Conservation (phyloP, 2,113 vertebrate genomes). For the Pachycephala philippinensis region DNA sequence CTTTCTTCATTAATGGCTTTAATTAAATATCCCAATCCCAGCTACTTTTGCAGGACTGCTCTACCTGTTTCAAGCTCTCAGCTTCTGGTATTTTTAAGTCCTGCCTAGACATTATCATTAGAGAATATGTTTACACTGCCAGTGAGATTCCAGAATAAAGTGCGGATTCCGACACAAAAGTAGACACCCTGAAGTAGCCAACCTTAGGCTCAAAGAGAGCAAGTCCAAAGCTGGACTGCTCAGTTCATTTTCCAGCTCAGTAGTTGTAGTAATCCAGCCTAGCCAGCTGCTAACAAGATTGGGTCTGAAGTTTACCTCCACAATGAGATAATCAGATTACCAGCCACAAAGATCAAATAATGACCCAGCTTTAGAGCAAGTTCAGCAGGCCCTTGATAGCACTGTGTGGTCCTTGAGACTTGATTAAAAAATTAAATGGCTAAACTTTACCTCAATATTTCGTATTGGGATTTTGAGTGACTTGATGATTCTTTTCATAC, state of each 20-base stretch:
- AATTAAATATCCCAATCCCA: slow-evolving; percentile 55
- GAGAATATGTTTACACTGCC: slow-evolving; percentile 71
- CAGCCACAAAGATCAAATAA: slow-evolving; percentile 99
- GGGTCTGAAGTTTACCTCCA: slow-evolving; percentile 99
- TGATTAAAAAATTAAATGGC: slow-evolving; percentile 92
- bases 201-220: slow-evolving; percentile 91
- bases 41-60: slow-evolving; percentile 33
- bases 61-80: slow-evolving; percentile 57
- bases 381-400: slow-evolving; percentile 98
- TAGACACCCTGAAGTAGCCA: slow-evolving; percentile 89
- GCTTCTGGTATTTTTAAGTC: slow-evolving; percentile 7
- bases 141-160: slow-evolving; percentile 84
- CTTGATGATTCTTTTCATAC: slow-evolving; percentile 75
- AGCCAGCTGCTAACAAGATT: slow-evolving; percentile 99
- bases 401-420: slow-evolving; percentile 99
- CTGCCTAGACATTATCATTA: slow-evolving; percentile 30
- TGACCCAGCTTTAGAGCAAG: slow-evolving; percentile 99
- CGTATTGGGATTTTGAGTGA: slow-evolving; percentile 76
- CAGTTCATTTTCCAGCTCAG: slow-evolving; percentile 99
- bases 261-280: slow-evolving; percentile 96
- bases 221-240: slow-evolving; percentile 99
- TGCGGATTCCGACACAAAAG: slow-evolving; percentile 86
- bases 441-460: slow-evolving; percentile 83
- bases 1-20: slow-evolving; percentile 75
- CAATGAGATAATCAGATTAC: slow-evolving; percentile 99